Percentiles rank a stretch among this genome's conserved stretches.
Evolutionary conservation across 2,113 vertebrate genomes (phyloP).

Genomic region (Chionodraco myersi): DNA sequence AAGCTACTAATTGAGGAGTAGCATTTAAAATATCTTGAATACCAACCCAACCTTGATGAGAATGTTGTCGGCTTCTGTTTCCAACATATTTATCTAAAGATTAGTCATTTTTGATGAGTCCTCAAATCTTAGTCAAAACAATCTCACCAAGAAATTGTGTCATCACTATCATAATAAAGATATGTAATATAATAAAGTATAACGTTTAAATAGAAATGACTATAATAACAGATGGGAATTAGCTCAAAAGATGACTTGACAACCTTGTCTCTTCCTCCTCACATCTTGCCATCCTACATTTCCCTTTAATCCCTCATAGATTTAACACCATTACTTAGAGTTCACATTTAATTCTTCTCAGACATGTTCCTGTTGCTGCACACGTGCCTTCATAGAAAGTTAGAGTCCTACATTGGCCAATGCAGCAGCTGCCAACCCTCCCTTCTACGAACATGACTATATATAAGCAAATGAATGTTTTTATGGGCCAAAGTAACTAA

Average conservation of each 20-base stretch:
- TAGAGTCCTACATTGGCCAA: constrained; percentile 1
- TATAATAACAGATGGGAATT: too few species aligned
- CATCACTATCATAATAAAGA: too few species aligned
- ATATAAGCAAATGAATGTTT: constrained; percentile 86
- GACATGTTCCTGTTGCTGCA: constrained; percentile 7
- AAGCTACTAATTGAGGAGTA: too few species aligned
- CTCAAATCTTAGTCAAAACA: too few species aligned
- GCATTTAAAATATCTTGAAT: too few species aligned
- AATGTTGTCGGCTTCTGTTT: too few species aligned
- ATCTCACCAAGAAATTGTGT: too few species aligned
- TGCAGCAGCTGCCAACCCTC: constrained; percentile 50
- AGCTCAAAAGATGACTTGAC: background rate
- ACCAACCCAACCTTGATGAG: too few species aligned
- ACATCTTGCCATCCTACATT: background rate
- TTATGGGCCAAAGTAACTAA: constrained; percentile 86
- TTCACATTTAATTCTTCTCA: constrained; percentile 7
- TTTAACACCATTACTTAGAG: constrained; percentile 16
- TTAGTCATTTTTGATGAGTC: too few species aligned
- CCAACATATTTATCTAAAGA: too few species aligned
- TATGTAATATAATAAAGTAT: too few species aligned
- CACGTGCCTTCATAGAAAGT: background rate
- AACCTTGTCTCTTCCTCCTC: background rate
- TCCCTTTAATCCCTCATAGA: background rate
- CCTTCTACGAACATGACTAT: constrained; percentile 69
- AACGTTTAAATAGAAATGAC: too few species aligned